Percentiles rank a stretch among this genome's conserved stretches.
phyloP scores from a whole-genome alignment of 2,113 vertebrate genomes.

The Candoia aspera region DNA sequence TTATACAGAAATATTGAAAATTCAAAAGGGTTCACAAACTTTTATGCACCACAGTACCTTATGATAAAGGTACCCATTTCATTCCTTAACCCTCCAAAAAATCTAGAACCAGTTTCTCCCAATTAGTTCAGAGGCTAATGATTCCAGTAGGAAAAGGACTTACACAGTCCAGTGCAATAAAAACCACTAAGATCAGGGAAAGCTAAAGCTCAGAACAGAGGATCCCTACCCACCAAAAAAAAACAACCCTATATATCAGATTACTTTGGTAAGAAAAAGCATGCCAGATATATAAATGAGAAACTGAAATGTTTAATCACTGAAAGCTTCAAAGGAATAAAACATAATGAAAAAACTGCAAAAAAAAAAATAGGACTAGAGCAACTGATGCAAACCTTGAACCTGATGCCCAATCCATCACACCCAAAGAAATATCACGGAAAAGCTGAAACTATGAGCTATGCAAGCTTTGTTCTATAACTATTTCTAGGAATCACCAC shows the following conservation, averaged over 20 bases:
- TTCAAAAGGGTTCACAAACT: not conserved
- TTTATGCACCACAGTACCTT: not conserved
- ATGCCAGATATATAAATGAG: not conserved
- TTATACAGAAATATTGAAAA: not conserved
- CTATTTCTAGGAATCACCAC: not conserved
- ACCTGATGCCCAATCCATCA: not conserved
- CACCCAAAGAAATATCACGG: not conserved
- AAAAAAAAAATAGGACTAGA: not conserved
- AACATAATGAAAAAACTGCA: conserved; percentile 5
- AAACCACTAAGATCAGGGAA: not conserved
- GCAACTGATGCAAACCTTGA: not conserved
- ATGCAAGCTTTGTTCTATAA: not conserved
- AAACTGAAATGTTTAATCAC: not conserved
- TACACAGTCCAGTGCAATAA: not conserved
- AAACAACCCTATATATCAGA: too few relatives aligned
- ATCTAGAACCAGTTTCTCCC: not conserved
- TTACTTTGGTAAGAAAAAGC: not conserved
- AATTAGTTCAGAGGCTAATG: not conserved
- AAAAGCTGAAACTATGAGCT: not conserved
- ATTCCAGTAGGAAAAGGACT: not conserved
- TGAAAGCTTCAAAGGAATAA: not conserved
- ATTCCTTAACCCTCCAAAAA: not conserved
- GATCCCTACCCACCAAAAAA: not conserved
- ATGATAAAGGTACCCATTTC: not conserved
- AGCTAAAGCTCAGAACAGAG: not conserved